Evolutionary conservation across 2,888 invertebrate genomes (phyloP).

Genomic region (Chalcosyrphus nemorum): DNA sequence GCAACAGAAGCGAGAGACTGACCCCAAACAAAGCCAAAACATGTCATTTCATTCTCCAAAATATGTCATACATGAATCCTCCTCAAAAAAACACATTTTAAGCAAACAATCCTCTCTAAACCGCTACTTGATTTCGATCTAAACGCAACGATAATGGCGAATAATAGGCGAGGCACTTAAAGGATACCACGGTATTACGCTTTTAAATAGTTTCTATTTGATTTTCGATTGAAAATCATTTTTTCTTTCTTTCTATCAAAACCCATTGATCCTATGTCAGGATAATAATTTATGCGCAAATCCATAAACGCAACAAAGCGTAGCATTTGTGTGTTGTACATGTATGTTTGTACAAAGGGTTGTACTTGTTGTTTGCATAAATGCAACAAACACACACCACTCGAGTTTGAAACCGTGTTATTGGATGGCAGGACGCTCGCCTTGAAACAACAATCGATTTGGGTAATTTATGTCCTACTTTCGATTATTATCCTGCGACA

Average conservation of each 20-base stretch:
- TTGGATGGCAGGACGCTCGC: conserved; percentile 63
- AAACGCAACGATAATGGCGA: conserved; percentile 27
- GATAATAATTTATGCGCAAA: conserved; percentile 72
- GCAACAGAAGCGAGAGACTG: too few relatives aligned
- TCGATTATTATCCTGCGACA: conserved; percentile 73
- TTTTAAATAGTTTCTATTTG: conserved; percentile 44
- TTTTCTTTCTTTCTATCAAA: too few relatives aligned
- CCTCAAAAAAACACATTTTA: not conserved
- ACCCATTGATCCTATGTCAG: conserved; percentile 48
- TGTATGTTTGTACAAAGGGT: conserved; percentile 47
- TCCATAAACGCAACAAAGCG: conserved; percentile 64
- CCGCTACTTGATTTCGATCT: conserved; percentile 44
- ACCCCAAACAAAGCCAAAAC: too few relatives aligned
- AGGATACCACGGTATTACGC: conserved; percentile 46
- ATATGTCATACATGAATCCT: not conserved
- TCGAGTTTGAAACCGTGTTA: conserved; percentile 66
- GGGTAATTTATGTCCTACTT: conserved; percentile 72
- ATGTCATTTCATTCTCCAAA: too few relatives aligned
- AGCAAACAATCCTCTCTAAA: conserved; percentile 9
- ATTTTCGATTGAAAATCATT: conserved; percentile 16
- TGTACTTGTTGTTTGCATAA: conserved; percentile 64
- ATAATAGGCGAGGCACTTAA: conserved; percentile 54
- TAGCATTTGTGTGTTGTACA: conserved; percentile 18
- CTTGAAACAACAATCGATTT: conserved; percentile 72
- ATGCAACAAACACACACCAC: conserved; percentile 37